Evolutionary conservation across 1,140 invertebrate genomes (phyloP).

Genomic region (Rhagoletis pomonella): DNA sequence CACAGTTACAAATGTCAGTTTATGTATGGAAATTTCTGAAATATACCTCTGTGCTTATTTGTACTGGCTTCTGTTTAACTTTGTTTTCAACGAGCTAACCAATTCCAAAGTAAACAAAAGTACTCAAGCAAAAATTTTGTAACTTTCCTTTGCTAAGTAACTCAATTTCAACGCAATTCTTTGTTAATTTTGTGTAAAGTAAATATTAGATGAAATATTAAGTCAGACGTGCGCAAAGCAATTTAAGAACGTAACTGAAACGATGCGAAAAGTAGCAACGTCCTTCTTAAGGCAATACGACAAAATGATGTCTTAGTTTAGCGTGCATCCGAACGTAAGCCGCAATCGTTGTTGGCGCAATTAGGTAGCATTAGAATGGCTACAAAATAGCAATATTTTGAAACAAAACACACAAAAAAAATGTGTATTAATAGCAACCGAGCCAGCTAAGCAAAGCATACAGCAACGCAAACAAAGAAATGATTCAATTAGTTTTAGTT

Average conservation of each 20-base stretch:
- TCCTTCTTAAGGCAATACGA: constrained; percentile 17
- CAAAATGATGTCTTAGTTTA: constrained; percentile 5
- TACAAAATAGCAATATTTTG: background rate
- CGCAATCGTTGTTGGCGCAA: constrained; percentile 5
- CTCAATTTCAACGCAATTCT: too few species aligned
- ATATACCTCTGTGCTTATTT: background rate
- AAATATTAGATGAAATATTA: constrained; percentile 30
- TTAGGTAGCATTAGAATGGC: constrained; percentile 36
- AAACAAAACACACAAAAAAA: background rate
- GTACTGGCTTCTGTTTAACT: background rate
- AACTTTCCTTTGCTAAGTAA: background rate
- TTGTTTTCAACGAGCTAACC: background rate
- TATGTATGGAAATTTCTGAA: too few species aligned
- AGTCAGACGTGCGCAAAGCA: constrained; percentile 4
- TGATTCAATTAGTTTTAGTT: constrained; percentile 48
- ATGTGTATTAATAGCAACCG: background rate
- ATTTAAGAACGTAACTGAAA: background rate
- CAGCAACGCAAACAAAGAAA: constrained; percentile 30
- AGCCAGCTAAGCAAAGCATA: background rate
- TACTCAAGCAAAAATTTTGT: background rate
- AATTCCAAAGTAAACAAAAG: background rate
- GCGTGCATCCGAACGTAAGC: background rate
- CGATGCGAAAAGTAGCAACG: background rate
- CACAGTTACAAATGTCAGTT: too few species aligned
- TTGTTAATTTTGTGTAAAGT: background rate